Evolutionary conservation across 2,888 invertebrate species (phyloP).

Genomic region (Podotricha telesiphe): DNA sequence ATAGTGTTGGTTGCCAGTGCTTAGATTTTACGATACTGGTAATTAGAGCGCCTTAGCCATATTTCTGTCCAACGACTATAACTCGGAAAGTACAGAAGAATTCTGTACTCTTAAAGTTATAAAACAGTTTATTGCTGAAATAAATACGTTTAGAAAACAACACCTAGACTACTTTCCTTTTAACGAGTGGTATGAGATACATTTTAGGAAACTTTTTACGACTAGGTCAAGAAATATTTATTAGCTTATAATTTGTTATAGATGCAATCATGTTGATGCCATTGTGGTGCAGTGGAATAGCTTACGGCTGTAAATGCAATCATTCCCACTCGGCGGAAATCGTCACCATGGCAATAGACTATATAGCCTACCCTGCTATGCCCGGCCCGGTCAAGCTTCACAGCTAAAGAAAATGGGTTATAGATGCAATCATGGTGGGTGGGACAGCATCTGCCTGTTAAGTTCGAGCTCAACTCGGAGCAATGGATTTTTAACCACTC

Average conservation of each 20-base stretch:
- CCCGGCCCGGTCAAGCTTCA: too few relatives aligned
- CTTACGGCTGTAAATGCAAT: too few relatives aligned
- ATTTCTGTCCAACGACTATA: slow-evolving; percentile 52
- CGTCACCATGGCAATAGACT: too few relatives aligned
- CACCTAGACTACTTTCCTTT: slow-evolving; percentile 25
- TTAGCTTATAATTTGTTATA: neutral
- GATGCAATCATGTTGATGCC: too few relatives aligned
- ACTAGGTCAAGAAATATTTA: slow-evolving; percentile 5
- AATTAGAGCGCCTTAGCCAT: slow-evolving; percentile 56
- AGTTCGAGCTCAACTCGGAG: too few relatives aligned
- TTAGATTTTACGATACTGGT: slow-evolving; percentile 57
- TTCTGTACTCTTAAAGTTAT: slow-evolving; percentile 44
- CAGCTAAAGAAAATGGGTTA: too few relatives aligned
- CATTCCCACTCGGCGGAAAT: too few relatives aligned
- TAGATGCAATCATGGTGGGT: too few relatives aligned
- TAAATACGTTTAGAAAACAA: slow-evolving; percentile 35
- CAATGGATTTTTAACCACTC: too few relatives aligned
- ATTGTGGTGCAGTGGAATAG: too few relatives aligned
- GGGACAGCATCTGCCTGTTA: too few relatives aligned
- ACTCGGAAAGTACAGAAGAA: slow-evolving; percentile 46
- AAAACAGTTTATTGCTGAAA: slow-evolving; percentile 42
- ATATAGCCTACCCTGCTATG: too few relatives aligned
- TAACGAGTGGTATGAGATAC: neutral
- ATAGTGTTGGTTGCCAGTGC: slow-evolving; percentile 56
- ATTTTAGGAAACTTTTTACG: slow-evolving; percentile 15